phyloP scores from a whole-genome alignment of 2,797 vertebrate genomes.

The Pseudochirops cupreus region DNA sequence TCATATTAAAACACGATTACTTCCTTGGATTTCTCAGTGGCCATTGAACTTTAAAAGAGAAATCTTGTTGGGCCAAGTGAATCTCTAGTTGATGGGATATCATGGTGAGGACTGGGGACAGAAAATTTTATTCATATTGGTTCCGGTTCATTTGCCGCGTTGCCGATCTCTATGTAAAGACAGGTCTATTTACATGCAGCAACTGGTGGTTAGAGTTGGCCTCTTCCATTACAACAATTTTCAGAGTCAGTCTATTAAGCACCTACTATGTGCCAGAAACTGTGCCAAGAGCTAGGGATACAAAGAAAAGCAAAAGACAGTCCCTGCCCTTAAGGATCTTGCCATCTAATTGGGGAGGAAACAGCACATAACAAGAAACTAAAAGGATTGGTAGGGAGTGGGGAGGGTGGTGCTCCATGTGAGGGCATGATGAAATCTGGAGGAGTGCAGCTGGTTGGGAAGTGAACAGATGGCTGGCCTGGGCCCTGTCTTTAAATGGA shows the following conservation, averaged over 20 bases:
- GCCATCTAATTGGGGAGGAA: background rate
- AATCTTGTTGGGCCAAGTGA: conserved; percentile 49
- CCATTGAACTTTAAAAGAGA: conserved; percentile 72
- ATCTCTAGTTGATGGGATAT: conserved; percentile 63
- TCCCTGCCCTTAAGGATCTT: background rate
- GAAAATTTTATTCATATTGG: background rate
- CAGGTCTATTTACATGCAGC: background rate
- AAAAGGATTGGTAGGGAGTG: background rate
- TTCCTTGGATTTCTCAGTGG: conserved; percentile 68
- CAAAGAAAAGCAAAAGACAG: background rate
- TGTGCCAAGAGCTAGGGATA: background rate
- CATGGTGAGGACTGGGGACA: background rate
- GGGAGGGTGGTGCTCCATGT: background rate
- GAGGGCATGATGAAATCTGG: background rate
- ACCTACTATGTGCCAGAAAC: background rate
- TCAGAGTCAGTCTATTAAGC: background rate
- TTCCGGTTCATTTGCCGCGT: background rate
- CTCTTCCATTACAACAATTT: background rate
- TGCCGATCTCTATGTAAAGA: background rate
- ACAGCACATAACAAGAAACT: background rate
- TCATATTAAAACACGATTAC: conserved; percentile 55
- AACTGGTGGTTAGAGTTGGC: background rate
- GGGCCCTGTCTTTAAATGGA: background rate
- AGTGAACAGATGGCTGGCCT: background rate
- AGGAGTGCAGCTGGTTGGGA: background rate